Evolutionary conservation across 2,888 invertebrate species (phyloP).

Genomic region (Allacma fusca): DNA sequence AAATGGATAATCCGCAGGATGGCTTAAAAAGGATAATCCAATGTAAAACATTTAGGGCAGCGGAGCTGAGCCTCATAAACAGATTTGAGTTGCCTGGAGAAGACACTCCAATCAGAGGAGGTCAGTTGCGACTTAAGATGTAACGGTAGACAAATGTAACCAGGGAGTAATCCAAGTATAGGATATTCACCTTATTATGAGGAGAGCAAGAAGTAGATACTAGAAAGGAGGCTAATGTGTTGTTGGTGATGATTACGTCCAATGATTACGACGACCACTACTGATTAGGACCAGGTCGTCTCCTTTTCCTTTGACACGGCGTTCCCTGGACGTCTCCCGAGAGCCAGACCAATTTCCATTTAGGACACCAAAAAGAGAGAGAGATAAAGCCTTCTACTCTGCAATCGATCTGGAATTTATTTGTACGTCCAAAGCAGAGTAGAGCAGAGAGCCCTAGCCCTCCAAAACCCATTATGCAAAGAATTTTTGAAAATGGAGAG

Average conservation of each 20-base stretch:
- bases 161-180: too few relatives aligned
- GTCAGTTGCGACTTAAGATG: too few relatives aligned
- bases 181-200: too few relatives aligned
- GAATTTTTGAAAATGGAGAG: constrained; percentile 42
- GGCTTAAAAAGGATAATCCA: too few relatives aligned
- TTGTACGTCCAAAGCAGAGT: too few relatives aligned
- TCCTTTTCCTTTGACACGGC: not conserved
- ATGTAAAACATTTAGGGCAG: too few relatives aligned
- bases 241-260: constrained; percentile 21
- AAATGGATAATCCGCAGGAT: too few relatives aligned
- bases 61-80: too few relatives aligned
- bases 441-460: not conserved
- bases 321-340: not conserved
- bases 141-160: too few relatives aligned
- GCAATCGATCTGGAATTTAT: constrained; percentile 19
- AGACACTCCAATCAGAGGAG: too few relatives aligned
- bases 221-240: constrained; percentile 17
- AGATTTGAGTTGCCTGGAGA: too few relatives aligned
- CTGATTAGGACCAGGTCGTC: not conserved
- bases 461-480: constrained; percentile 38
- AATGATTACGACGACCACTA: constrained; percentile 14
- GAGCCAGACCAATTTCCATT: not conserved
- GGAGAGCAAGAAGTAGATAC: too few relatives aligned
- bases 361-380: constrained; percentile 4
- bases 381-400: constrained; percentile 37